A percentile compares a stretch with the other conserved stretches of the same genome.
Conservation (phyloP, 64 coral and sea anemone species). For the Astreopora myriophthalma region DNA sequence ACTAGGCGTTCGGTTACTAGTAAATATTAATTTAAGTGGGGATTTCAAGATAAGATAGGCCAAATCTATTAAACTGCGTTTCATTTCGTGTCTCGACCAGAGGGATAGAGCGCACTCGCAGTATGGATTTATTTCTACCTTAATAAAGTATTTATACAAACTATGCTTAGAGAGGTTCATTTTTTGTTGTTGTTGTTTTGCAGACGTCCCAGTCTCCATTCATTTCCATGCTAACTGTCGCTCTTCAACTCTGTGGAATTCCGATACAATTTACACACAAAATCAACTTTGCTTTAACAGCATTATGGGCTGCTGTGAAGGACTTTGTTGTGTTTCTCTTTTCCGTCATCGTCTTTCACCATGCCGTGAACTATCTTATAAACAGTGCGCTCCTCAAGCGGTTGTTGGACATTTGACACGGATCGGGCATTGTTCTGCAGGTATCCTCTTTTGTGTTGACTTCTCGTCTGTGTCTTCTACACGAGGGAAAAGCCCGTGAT, state of each 20-base stretch:
- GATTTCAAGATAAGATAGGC: too few species aligned
- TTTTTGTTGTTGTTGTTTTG: not conserved
- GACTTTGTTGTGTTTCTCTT: constrained; percentile 78
- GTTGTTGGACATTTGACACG: not conserved
- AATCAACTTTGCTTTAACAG: constrained; percentile 68
- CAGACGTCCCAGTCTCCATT: constrained; percentile 70
- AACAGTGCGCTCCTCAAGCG: not conserved
- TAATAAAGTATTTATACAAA: not conserved
- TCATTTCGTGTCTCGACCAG: too few species aligned
- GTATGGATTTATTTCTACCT: too few species aligned
- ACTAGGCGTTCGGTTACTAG: too few species aligned
- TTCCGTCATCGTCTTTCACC: constrained; percentile 33
- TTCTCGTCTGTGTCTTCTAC: too few species aligned
- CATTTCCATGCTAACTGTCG: constrained; percentile 68
- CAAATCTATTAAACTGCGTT: too few species aligned
- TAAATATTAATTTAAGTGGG: too few species aligned
- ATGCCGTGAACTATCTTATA: constrained; percentile 15
- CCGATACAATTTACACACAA: constrained; percentile 47
- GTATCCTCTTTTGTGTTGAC: not conserved
- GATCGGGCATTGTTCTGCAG: not conserved
- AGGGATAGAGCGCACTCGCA: too few species aligned
- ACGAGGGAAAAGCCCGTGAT: too few species aligned
- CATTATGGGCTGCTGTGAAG: constrained; percentile 43
- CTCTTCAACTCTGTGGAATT: constrained; percentile 74
- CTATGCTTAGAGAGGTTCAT: too few species aligned